Conservation (phyloP, 2,113 vertebrate genomes). For the Bubo bubo region DNA sequence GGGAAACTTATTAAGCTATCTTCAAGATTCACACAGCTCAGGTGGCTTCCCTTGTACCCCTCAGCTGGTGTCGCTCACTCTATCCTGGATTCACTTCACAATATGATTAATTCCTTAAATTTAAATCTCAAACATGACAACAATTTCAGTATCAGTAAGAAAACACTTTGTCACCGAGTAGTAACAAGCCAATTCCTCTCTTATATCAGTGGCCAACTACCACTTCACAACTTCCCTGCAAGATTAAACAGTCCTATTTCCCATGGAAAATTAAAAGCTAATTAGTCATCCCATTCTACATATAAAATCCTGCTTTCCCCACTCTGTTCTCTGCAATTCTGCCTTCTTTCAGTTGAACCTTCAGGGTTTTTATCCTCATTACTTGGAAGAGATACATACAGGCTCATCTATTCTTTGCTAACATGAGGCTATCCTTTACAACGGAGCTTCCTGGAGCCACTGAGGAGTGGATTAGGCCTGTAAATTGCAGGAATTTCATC, state of each 20-base stretch:
- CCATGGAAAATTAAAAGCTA: not conserved
- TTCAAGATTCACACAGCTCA: not conserved
- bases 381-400: not conserved
- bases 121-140: not conserved
- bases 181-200: not conserved
- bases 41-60: not conserved
- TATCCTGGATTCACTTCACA: not conserved
- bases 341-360: not conserved
- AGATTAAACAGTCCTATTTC: not conserved
- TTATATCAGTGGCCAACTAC: not conserved
- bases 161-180: not conserved
- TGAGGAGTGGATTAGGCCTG: not conserved
- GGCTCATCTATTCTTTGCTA: not conserved
- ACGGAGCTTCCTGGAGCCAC: not conserved
- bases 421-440: not conserved
- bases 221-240: not conserved
- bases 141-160: not conserved
- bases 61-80: not conserved
- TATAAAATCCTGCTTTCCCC: not conserved
- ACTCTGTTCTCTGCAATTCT: not conserved
- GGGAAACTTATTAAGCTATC: not conserved
- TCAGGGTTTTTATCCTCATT: not conserved
- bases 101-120: not conserved
- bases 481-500: constrained; percentile 14
- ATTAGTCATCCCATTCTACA: not conserved